Evolutionary conservation across 2,797 vertebrate species (phyloP).

Genomic region (Rousettus madagascariensis): DNA sequence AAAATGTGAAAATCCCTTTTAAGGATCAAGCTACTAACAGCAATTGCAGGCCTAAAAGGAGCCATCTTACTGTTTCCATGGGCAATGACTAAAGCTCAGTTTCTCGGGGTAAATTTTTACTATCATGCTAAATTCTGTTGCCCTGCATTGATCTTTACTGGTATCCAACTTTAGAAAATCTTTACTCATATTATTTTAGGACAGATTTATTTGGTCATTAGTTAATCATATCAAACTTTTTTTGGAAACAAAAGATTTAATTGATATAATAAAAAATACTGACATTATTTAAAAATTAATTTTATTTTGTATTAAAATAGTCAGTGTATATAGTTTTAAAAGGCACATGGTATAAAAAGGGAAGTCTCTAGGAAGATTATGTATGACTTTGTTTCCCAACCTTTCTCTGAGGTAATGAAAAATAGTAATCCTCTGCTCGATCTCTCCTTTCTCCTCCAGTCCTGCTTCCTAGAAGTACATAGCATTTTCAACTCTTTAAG

Average conservation of each 20-base stretch:
- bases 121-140: neutral
- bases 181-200: neutral
- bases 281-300: slow-evolving; percentile 28
- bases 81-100: neutral
- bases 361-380: neutral
- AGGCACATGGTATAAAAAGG: neutral
- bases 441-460: neutral
- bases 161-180: slow-evolving; percentile 8
- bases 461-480: neutral
- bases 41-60: neutral
- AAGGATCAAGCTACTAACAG: neutral
- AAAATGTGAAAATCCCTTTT: neutral
- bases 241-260: slow-evolving; percentile 43
- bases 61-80: neutral
- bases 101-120: neutral
- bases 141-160: neutral
- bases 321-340: slow-evolving; percentile 25
- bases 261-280: neutral
- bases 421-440: neutral
- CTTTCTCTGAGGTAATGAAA: neutral
- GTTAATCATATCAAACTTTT: slow-evolving; percentile 16
- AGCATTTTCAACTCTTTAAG: neutral
- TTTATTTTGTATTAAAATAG: slow-evolving; percentile 50
- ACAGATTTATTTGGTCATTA: neutral
- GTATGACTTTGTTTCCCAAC: neutral